Conservation (phyloP, 2,888 invertebrate species). For the Elysia crispata region DNA sequence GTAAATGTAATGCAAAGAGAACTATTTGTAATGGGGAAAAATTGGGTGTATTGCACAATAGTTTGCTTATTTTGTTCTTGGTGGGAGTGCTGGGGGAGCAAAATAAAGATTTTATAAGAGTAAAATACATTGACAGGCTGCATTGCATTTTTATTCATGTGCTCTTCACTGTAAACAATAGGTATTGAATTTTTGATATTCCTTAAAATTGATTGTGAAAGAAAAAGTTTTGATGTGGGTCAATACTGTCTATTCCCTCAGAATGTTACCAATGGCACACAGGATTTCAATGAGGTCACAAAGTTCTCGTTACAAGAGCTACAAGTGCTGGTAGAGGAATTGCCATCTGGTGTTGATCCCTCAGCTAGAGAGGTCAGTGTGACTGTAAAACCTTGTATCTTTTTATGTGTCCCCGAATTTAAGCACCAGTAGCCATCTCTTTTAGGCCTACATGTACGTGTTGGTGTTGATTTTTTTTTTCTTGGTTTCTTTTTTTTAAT, state of each 20-base stretch:
- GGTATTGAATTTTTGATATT: too few species aligned
- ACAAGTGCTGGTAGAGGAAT: constrained; percentile 86
- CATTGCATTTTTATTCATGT: too few species aligned
- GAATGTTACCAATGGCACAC: constrained; percentile 55
- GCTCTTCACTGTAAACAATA: too few species aligned
- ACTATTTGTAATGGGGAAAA: too few species aligned
- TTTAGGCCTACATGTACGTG: background rate
- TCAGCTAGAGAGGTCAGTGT: constrained; percentile 88
- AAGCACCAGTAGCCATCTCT: background rate
- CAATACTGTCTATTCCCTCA: constrained; percentile 18
- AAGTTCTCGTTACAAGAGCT: constrained; percentile 85
- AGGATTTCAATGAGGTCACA: constrained; percentile 66
- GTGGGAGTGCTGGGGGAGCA: too few species aligned
- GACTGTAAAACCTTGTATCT: background rate
- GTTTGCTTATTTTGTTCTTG: too few species aligned
- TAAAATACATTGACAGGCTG: too few species aligned
- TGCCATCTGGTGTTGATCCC: constrained; percentile 90
- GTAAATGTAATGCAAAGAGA: too few species aligned
- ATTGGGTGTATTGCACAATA: too few species aligned
- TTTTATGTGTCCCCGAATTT: background rate
- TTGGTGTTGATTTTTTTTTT: too few species aligned
- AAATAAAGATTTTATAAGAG: too few species aligned
- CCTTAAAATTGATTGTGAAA: too few species aligned
- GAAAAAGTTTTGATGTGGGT: background rate
- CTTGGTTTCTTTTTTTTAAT: background rate